These are phyloP conservation scores for Hydropsyche betteni DNA, from an alignment of 2,888 invertebrate genomes.

Conservation along the genomic window DNA sequence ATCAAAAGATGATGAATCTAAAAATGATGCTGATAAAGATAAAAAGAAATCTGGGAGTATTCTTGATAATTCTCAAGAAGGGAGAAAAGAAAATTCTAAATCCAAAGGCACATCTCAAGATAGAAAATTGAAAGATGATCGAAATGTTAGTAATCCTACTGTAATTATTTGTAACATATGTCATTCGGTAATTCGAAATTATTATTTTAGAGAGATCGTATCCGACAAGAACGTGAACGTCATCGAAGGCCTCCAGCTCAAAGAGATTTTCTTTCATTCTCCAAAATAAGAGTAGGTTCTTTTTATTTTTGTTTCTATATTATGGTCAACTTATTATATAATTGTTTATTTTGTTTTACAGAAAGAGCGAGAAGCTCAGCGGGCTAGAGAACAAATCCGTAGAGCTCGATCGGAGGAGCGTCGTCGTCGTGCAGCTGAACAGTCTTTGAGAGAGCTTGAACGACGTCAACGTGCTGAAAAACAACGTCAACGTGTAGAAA, in stretches of 20 bases:
- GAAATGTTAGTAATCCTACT: slow-evolving; percentile 44
- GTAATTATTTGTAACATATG: too few relatives aligned
- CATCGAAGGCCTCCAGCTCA: slow-evolving; percentile 67
- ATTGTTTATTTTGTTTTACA: slow-evolving; percentile 54
- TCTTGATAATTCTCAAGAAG: neutral
- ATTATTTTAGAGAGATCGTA: slow-evolving; percentile 44
- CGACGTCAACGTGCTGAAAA: slow-evolving; percentile 87
- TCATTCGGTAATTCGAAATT: neutral
- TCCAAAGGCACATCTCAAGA: slow-evolving; percentile 60
- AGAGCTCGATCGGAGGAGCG: slow-evolving; percentile 83
- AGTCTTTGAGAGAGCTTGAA: slow-evolving; percentile 81
- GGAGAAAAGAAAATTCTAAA: slow-evolving; percentile 35
- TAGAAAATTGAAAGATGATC: slow-evolving; percentile 52
- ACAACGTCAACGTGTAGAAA: slow-evolving; percentile 84
- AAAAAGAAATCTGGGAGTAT: slow-evolving; percentile 12
- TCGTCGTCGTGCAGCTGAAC: slow-evolving; percentile 79
- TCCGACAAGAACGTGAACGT: slow-evolving; percentile 58
- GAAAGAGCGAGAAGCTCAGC: slow-evolving; percentile 79
- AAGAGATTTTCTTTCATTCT: slow-evolving; percentile 78
- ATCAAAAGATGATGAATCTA: slow-evolving; percentile 12
- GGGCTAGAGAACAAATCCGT: slow-evolving; percentile 80
- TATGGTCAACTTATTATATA: slow-evolving; percentile 53
- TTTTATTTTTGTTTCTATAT: slow-evolving; percentile 22
- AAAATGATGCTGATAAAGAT: slow-evolving; percentile 27
- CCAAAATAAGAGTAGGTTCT: slow-evolving; percentile 75